Evolutionary conservation across 2,797 vertebrate species (phyloP).

Genomic region (Buceros bicornis): DNA sequence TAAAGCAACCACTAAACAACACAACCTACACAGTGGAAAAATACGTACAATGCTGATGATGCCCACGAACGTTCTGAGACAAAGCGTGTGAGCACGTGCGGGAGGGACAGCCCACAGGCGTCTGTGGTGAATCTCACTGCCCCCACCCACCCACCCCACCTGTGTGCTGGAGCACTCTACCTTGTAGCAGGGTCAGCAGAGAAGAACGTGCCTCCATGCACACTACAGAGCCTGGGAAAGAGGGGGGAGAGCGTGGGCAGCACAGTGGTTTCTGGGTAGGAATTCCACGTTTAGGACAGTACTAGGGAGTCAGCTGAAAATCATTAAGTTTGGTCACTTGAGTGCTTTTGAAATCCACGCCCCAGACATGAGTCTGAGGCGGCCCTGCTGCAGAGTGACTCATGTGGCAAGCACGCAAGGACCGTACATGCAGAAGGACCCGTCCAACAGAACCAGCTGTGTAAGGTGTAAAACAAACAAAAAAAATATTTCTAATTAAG

Average conservation of each 20-base stretch:
- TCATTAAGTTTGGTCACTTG: conserved; percentile 63
- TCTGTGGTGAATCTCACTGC: background rate
- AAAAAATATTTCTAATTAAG: background rate
- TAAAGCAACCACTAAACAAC: background rate
- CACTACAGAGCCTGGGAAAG: conserved; percentile 32
- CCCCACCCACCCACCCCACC: background rate
- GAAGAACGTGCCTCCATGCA: background rate
- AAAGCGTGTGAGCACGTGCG: fast-evolving
- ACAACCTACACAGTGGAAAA: background rate
- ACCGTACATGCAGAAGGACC: background rate
- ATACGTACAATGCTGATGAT: background rate
- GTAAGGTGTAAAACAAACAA: background rate
- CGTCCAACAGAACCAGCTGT: background rate
- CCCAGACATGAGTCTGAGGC: conserved; percentile 32
- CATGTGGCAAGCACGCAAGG: background rate
- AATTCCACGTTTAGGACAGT: conserved; percentile 61
- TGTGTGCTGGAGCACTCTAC: background rate
- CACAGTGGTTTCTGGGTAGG: background rate
- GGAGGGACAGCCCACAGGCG: background rate
- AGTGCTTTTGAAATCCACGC: conserved; percentile 50
- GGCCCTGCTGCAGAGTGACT: conserved; percentile 14
- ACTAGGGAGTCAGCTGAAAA: conserved; percentile 59
- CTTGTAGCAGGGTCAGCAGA: background rate
- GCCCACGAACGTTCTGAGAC: background rate
- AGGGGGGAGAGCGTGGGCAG: conserved; percentile 12